Percentiles rank a stretch among this genome's conserved stretches.
Evolutionary conservation across 92 coral and sea anemone genomes (phyloP).

Genomic region (Epizoanthus fatuus): DNA sequence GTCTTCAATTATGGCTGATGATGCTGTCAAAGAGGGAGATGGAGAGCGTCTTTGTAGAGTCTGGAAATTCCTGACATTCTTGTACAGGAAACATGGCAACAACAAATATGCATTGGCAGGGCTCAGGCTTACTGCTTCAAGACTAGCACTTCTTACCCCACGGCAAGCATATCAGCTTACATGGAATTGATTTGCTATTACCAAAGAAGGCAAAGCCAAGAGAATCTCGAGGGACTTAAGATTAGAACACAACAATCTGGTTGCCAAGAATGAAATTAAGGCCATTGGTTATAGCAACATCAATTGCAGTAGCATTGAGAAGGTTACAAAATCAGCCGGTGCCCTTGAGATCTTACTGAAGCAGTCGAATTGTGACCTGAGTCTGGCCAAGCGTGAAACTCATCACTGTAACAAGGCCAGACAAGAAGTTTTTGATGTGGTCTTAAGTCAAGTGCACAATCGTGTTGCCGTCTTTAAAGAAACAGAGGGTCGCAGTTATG

Average conservation of each 20-base stretch:
- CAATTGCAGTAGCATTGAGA: conserved; percentile 40
- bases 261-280: conserved; percentile 62
- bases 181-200: conserved; percentile 72
- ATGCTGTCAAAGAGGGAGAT: conserved; percentile 73
- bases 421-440: conserved; percentile 21
- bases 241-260: conserved; percentile 68
- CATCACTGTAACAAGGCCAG: conserved; percentile 59
- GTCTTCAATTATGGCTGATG: conserved; percentile 71
- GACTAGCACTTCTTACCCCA: conserved; percentile 61
- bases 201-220: conserved; percentile 61
- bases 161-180: conserved; percentile 67
- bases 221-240: conserved; percentile 73
- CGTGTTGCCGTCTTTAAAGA: conserved; percentile 41
- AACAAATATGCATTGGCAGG: conserved; percentile 81
- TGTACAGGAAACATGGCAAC: conserved; percentile 50
- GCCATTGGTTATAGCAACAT: conserved; percentile 68
- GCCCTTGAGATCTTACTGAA: conserved; percentile 57
- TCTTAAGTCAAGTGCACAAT: conserved; percentile 61
- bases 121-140: conserved; percentile 64
- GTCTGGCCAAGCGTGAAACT: conserved; percentile 24
- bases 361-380: conserved; percentile 54
- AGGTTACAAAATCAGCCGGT: conserved; percentile 70
- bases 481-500: conserved; percentile 55
- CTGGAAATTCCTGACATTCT: conserved; percentile 70
- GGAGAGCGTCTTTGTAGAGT: conserved; percentile 66